Base-by-base conservation (phyloP, 2,888 invertebrate species). In the Eulithis testata region DNA sequence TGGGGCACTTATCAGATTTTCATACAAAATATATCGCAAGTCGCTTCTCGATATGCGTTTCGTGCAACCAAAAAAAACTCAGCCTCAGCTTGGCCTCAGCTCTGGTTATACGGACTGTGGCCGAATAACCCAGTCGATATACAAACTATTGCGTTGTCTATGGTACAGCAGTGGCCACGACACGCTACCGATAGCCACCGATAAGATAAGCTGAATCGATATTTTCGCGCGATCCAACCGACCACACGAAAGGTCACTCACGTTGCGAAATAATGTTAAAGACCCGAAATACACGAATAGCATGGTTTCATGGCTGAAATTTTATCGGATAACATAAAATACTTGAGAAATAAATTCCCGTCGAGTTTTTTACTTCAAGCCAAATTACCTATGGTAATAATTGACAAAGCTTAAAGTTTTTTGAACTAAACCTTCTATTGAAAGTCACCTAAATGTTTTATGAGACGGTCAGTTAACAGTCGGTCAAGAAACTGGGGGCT, bases 221-320 rank as follows among this genome's bases (percentile, higher is more conserved):
- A 92, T 84, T 87, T 92, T 92, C 88, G 92, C 91, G 89, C 91
- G 89, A 90, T 89, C 82, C 84, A 79, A 80, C 74, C 76, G 80
- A 78, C 84, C 81, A 78, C 89, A 89, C 89, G 88, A 91, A 91
- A 92, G 92, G 91, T 91, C 91, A 86, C 77, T 77, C 78, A 77
- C 78, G 82, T 88, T 88, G 89, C 89, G 82, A 89, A 89, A 89
- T 88, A 84, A 83, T 82, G 81, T 81, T 78, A 79, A 75, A 79
- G 77, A 76, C 75, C 74, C 72, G 67, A 73, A 76, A 73, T 76
- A 78, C 83, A 83, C 81, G 78, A 82, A 53, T 11, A 81, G 77
- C 74, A 73, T 74, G 75, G 79, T 74, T 70, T 73, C 76, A 76
- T 76, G 75, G 70, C 54, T 52, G 36, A 59, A 40, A 78, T 74